Percentiles rank a stretch among this genome's conserved stretches.
Evolutionary conservation across 2,888 invertebrate genomes (phyloP).

Genomic region (Phoronis australis): DNA sequence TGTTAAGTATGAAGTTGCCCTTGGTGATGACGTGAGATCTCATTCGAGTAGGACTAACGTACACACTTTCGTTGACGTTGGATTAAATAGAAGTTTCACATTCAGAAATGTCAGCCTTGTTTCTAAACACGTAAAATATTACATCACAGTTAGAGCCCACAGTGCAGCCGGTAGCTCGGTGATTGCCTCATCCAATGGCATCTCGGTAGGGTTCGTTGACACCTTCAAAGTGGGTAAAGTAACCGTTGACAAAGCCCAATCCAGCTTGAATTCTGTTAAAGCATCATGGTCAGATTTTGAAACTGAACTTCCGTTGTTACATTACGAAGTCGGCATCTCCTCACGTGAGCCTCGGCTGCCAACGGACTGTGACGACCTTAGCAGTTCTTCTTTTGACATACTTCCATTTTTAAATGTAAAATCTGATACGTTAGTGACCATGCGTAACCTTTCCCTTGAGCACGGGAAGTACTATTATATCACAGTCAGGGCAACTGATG

Average conservation of each 20-base stretch:
- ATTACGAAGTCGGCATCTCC: slow-evolving; percentile 19
- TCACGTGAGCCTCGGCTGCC: slow-evolving; percentile 4
- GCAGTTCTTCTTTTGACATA: too few species aligned
- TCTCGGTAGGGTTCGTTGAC: slow-evolving; percentile 22
- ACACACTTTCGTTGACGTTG: slow-evolving; percentile 27
- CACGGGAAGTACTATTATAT: slow-evolving; percentile 8
- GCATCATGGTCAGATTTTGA: slow-evolving; percentile 21
- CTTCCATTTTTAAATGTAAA: slow-evolving; percentile 1
- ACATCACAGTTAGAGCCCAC: slow-evolving; percentile 28
- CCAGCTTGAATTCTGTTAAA: slow-evolving; percentile 10
- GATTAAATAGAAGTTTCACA: slow-evolving; percentile 23
- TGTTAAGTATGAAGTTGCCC: slow-evolving; percentile 26
- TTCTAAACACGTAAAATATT: slow-evolving; percentile 23
- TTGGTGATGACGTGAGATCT: slow-evolving; percentile 31
- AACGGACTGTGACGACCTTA: neutral
- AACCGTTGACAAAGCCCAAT: slow-evolving; percentile 11
- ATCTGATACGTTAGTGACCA: slow-evolving; percentile 1
- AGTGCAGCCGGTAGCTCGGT: slow-evolving; percentile 26
- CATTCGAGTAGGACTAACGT: slow-evolving; percentile 24
- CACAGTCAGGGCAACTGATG: slow-evolving; percentile 9
- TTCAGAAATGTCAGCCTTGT: slow-evolving; percentile 25
- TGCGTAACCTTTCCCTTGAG: slow-evolving; percentile 5
- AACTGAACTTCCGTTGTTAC: slow-evolving; percentile 21
- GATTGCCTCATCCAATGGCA: slow-evolving; percentile 29
- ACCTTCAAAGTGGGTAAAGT: slow-evolving; percentile 17